Conservation (phyloP, 2,113 vertebrate species). For the Melierax canorus region DNA sequence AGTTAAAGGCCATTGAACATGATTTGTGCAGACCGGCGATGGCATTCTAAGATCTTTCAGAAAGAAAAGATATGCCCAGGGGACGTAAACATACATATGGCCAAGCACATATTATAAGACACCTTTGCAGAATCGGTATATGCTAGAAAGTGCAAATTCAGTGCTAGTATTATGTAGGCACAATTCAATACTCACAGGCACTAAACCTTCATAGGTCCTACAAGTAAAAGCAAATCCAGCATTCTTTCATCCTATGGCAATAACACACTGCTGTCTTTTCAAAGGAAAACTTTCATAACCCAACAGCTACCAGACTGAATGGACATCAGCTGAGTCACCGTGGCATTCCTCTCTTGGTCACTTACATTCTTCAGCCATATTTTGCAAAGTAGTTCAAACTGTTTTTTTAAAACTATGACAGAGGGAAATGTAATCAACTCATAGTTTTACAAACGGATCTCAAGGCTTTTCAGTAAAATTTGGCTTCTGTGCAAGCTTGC, state of each 20-base stretch:
- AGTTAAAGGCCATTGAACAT: background rate
- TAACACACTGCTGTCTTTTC: background rate
- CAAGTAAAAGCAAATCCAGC: background rate
- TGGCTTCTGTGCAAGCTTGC: slow-evolving; percentile 20
- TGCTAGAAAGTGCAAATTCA: background rate
- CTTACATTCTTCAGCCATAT: background rate
- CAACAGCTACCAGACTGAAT: background rate
- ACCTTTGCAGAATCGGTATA: background rate
- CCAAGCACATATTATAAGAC: background rate
- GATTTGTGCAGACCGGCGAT: background rate
- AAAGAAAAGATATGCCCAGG: background rate
- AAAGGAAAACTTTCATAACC: background rate
- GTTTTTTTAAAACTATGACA: background rate
- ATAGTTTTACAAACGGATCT: slow-evolving; percentile 6
- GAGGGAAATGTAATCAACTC: slow-evolving; percentile 26
- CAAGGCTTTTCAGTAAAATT: slow-evolving; percentile 36
- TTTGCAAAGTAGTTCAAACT: background rate
- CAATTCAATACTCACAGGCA: background rate
- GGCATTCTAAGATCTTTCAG: background rate
- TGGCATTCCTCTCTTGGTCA: background rate
- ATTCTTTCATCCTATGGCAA: background rate
- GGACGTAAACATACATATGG: background rate
- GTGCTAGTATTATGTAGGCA: background rate
- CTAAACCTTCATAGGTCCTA: background rate
- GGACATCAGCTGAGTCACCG: background rate